Conservation (phyloP, 2,797 vertebrate genomes). For the Octomys mimax region DNA sequence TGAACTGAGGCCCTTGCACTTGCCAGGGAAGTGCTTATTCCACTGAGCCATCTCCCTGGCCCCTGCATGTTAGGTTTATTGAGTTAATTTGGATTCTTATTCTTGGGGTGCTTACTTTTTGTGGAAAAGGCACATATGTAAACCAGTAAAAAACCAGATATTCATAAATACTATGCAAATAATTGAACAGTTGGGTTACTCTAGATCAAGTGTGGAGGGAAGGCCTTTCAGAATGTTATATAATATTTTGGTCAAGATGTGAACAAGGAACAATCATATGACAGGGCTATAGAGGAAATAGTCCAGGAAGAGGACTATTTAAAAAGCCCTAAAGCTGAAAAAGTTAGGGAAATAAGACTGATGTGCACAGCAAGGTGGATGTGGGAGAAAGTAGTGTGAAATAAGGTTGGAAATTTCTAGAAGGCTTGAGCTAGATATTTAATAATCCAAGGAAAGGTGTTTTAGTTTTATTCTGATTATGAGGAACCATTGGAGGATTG, state of each 20-base stretch:
- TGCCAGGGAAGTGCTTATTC: no score
- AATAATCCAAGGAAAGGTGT: not conserved
- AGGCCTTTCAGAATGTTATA: constrained; percentile 1
- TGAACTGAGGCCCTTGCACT: no score
- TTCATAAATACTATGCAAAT: not conserved
- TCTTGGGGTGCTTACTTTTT: constrained; percentile 31
- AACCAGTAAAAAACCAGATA: not conserved
- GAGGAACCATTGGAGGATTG: not conserved
- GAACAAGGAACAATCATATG: not conserved
- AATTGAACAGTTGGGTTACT: not conserved
- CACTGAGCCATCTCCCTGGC: no score
- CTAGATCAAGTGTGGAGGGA: not conserved
- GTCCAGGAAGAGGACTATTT: not conserved
- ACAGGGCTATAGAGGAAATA: not conserved
- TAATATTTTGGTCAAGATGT: not conserved
- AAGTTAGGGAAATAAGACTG: not conserved
- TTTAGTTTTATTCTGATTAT: constrained; percentile 9
- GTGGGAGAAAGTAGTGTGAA: not conserved
- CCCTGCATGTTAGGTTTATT: not conserved
- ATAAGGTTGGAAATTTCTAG: not conserved
- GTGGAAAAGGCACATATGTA: constrained; percentile 18
- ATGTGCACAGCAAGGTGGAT: not conserved
- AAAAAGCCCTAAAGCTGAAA: not conserved
- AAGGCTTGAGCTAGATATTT: not conserved
- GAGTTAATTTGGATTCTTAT: not conserved